These are phyloP conservation scores for Odontomyia ornata DNA, from an alignment of 2,888 invertebrate genomes.

Conservation along the genomic window DNA sequence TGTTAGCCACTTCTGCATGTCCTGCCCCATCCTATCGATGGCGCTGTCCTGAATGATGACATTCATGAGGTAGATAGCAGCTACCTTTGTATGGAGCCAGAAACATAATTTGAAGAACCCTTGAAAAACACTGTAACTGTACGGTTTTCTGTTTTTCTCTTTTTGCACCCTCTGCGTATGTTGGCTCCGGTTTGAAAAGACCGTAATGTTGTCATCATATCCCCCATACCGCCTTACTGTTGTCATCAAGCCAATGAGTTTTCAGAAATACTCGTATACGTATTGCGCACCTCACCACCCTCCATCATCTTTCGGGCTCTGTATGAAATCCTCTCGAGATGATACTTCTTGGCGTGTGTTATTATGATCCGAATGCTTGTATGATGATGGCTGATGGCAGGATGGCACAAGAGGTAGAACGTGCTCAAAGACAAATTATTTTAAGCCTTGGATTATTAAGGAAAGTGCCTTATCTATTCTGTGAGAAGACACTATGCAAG, in stretches of 20 bases:
- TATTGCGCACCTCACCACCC: background rate
- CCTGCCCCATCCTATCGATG: conserved; percentile 32
- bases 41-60: conserved; percentile 36
- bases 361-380: conserved; percentile 48
- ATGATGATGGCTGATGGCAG: conserved; percentile 43
- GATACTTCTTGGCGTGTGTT: conserved; percentile 41
- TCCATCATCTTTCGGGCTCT: background rate
- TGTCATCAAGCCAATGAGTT: conserved; percentile 48
- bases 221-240: conserved; percentile 30
- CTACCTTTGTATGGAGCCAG: conserved; percentile 20
- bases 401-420: conserved; percentile 49
- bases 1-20: conserved; percentile 44
- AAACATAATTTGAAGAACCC: conserved; percentile 42
- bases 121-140: conserved; percentile 43
- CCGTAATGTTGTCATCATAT: conserved; percentile 50
- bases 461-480: conserved; percentile 43
- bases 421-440: conserved; percentile 50
- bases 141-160: conserved; percentile 18
- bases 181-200: conserved; percentile 47
- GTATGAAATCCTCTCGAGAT: conserved; percentile 34
- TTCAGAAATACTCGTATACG: background rate
- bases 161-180: conserved; percentile 25
- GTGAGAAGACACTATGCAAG: conserved; percentile 16
- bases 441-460: conserved; percentile 48
- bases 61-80: conserved; percentile 12